phyloP scores from a whole-genome alignment of 2,113 vertebrate species.

The Gadus macrocephalus region DNA sequence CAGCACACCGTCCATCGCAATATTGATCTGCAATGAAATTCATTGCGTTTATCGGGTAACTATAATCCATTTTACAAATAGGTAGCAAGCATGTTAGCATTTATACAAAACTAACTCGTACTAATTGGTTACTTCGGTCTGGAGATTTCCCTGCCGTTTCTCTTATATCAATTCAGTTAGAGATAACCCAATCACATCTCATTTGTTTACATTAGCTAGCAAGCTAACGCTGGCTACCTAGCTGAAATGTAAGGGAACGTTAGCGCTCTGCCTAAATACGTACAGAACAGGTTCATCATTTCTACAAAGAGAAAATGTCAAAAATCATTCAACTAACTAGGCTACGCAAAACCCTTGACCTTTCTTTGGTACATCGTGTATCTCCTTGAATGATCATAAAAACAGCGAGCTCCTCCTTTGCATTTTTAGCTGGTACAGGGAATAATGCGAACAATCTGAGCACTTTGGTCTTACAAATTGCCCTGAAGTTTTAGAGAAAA shows the following conservation, averaged over 20 bases:
- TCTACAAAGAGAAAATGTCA: not conserved
- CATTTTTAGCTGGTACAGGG: too few relatives aligned
- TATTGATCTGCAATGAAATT: too few relatives aligned
- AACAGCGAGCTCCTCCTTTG: conserved; percentile 5
- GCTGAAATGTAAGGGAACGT: conserved; percentile 10
- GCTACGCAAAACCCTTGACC: not conserved
- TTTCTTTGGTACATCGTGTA: conserved; percentile 10
- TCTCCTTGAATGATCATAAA: conserved; percentile 22
- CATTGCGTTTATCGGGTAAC: too few relatives aligned
- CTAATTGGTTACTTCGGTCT: not conserved
- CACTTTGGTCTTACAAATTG: not conserved
- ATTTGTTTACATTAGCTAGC: conserved; percentile 66
- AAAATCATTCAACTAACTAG: not conserved
- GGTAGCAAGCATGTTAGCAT: not conserved
- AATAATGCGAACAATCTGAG: too few relatives aligned
- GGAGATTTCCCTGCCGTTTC: conserved; percentile 1
- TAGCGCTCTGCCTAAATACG: conserved; percentile 1
- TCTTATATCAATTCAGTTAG: conserved; percentile 20
- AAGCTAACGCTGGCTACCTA: conserved; percentile 47
- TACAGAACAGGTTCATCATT: not conserved
- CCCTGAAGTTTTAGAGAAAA: not conserved
- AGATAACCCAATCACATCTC: conserved; percentile 32
- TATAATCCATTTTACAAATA: too few relatives aligned
- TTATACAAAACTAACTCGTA: not conserved
- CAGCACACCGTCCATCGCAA: too few relatives aligned